phyloP scores from a whole-genome alignment of 2,888 invertebrate species.

The Himalopsyche anomala region DNA sequence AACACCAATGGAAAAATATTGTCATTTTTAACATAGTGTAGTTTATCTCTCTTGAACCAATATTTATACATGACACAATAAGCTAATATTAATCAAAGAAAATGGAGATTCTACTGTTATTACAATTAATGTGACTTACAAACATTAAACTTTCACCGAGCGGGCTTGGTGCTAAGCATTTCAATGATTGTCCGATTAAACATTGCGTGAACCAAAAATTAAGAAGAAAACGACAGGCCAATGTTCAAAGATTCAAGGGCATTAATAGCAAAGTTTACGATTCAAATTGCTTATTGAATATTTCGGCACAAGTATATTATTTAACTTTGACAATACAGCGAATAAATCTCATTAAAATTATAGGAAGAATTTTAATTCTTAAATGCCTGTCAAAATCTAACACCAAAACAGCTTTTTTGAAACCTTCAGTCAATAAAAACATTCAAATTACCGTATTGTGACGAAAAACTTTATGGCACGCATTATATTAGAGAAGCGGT shows the following conservation, averaged over 20 bases:
- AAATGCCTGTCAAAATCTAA: neutral
- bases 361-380: slow-evolving; percentile 1
- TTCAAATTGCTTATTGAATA: neutral
- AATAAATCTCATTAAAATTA: slow-evolving; percentile 26
- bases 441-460: neutral
- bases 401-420: slow-evolving; percentile 1
- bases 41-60: no score
- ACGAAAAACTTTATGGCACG: neutral
- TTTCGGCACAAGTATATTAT: neutral
- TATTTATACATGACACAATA: no score
- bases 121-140: no score
- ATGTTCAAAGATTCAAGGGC: slow-evolving; percentile 14
- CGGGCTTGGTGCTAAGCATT: neutral
- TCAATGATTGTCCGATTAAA: neutral
- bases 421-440: neutral
- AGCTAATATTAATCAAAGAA: no score
- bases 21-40: no score
- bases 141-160: no score
- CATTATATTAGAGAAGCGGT: neutral
- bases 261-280: neutral
- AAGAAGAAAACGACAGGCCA: neutral
- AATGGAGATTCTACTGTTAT: no score
- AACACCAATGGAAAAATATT: no score
- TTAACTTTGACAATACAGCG: neutral
- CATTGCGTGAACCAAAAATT: neutral